Evolutionary conservation across 2,888 invertebrate species (phyloP), one percentile per base, ranked within the genome.

Genomic region (Yponomeuta evonymella): DNA sequence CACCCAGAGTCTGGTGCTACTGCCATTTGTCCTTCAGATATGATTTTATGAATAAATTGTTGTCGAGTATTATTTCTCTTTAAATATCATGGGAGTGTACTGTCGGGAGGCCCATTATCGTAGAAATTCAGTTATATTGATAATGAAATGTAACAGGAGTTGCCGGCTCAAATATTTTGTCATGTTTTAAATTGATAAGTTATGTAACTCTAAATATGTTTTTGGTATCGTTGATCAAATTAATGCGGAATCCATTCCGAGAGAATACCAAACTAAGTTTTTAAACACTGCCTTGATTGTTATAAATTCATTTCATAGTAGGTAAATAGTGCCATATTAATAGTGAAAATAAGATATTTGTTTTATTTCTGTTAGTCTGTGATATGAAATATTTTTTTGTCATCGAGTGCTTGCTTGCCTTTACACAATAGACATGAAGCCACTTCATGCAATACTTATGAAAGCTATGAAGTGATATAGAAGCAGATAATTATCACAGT

Each of bases 141-240:
- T 77, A 90, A 87, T 85, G 91, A 90, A 91, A 91, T 90, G 91
- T 91, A 90, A 90, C 91, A 83, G 81, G 80, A 77, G 80, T 70
- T 75, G 73, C 66, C 70, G 36, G 48, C 48, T 58, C 12, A 58
- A 23, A 9, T n/a, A 48, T 29, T 58, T 58, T 69, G 58, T 30
- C 15, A 33, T 48, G 10, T 12, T 58, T 58, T 58, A 58, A 58
- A 58, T 58, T 58, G 12, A 1, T 58, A 58, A 58, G 67, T 67
- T 68, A 48, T 29, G n/a, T 30, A 48, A 68, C 48, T 68, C 15
- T 58, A 58, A 3, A 15, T 58, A 68, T 51, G 11, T 48, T 68
- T 36, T 68, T 15, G 8, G 48, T 43, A 43, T 43, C 15, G 30
- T 68, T 29, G 10, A 48, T 68, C n/a, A 68, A 23, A 8, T 43